Conservation (phyloP, 2,113 vertebrate genomes). For the Anhinga anhinga region DNA sequence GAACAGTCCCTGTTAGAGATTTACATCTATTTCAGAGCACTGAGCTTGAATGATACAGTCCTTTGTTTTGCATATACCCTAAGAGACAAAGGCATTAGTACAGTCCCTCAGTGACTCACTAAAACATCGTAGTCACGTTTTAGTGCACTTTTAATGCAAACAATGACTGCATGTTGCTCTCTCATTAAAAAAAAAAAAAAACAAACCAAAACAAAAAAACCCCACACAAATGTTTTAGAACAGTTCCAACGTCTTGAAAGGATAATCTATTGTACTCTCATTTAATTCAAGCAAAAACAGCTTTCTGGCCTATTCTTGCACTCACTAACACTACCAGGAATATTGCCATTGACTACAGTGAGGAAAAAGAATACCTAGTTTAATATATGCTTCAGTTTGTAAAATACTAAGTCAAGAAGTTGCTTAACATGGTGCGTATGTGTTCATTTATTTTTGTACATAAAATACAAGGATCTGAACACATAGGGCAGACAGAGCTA, state of each 20-base stretch:
- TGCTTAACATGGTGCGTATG: neutral
- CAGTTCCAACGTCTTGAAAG: neutral
- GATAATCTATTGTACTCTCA: neutral
- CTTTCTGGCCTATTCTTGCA: neutral
- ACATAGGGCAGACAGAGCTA: neutral
- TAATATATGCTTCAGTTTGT: neutral
- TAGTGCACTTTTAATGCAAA: neutral
- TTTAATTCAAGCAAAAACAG: neutral
- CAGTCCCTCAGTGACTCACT: constrained; percentile 35
- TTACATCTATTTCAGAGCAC: neutral
- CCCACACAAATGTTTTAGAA: neutral
- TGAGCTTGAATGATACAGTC: neutral
- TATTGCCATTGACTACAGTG: neutral
- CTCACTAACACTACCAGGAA: neutral
- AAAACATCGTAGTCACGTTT: constrained; percentile 15
- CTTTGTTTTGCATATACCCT: neutral
- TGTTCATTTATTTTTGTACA: neutral
- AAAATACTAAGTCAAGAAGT: neutral
- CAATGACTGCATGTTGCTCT: neutral
- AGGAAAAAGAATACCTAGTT: neutral
- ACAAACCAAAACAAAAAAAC: neutral
- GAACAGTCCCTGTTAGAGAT: neutral
- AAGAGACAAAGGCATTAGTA: neutral
- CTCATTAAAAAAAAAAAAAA: neutral
- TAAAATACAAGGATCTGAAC: neutral